Conservation (phyloP, 2,888 invertebrate genomes). For the Idaea aversata region DNA sequence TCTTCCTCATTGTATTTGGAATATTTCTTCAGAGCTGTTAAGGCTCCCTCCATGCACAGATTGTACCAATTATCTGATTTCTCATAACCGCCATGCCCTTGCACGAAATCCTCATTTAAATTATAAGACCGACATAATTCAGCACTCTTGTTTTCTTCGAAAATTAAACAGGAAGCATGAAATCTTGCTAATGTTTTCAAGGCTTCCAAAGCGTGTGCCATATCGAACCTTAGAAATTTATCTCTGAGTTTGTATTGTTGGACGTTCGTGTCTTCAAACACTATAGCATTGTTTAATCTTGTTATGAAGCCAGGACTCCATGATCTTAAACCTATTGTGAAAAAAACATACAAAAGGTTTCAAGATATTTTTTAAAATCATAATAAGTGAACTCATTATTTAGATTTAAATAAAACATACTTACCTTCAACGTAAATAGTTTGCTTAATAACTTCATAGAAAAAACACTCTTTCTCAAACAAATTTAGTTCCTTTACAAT, state of each 20-base stretch:
- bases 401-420: not conserved
- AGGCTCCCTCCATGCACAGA: conserved; percentile 60
- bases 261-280: conserved; percentile 66
- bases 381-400: not conserved
- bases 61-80: conserved; percentile 51
- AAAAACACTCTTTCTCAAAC: conserved; percentile 58
- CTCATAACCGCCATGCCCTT: conserved; percentile 53
- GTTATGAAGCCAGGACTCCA: conserved; percentile 60
- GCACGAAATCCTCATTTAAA: conserved; percentile 51
- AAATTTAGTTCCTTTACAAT: conserved; percentile 60
- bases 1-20: conserved; percentile 50
- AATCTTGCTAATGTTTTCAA: conserved; percentile 70
- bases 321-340: conserved; percentile 49
- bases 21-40: conserved; percentile 52
- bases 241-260: conserved; percentile 51
- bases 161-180: conserved; percentile 75
- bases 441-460: conserved; percentile 56
- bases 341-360: not conserved
- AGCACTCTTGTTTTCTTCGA: conserved; percentile 65
- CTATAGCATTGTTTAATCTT: conserved; percentile 52
- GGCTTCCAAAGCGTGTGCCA: conserved; percentile 67
- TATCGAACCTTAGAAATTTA: conserved; percentile 65
- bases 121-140: conserved; percentile 42
- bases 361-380: not conserved
- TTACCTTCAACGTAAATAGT: conserved; percentile 53